phyloP scores from a whole-genome alignment of 2,113 vertebrate species.

The Charina bottae region DNA sequence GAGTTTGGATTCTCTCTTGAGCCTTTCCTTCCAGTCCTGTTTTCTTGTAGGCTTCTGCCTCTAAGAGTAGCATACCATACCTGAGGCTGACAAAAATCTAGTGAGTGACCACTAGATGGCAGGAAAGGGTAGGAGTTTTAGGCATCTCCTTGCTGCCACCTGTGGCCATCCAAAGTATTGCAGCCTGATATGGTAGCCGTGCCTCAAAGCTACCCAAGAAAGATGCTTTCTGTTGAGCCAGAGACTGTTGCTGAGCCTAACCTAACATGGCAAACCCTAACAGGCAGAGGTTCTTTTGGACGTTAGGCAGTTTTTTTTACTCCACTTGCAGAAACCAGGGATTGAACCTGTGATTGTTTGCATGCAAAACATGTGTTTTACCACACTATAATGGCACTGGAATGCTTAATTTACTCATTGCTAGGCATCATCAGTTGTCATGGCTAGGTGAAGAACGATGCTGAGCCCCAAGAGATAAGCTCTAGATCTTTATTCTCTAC shows the following conservation, averaged over 20 bases:
- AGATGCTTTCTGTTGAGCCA: background rate
- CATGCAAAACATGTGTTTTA: background rate
- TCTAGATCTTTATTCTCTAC: no score
- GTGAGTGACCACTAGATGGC: background rate
- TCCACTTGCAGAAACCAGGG: background rate
- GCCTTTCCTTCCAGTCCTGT: background rate
- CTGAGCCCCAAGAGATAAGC: no score
- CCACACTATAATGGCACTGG: background rate
- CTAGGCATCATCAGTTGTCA: background rate
- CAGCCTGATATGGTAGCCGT: background rate
- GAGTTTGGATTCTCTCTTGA: background rate
- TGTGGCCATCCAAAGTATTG: background rate
- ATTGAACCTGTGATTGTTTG: background rate
- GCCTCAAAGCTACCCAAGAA: background rate
- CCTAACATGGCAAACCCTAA: background rate
- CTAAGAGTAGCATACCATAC: no score
- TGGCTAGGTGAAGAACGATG: no score
- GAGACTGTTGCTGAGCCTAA: background rate
- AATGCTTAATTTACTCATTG: background rate
- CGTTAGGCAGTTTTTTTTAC: background rate
- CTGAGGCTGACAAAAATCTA: background rate
- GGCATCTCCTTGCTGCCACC: background rate
- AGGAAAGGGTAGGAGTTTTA: background rate
- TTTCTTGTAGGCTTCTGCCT: background rate
- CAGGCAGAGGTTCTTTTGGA: background rate